A percentile compares a stretch with the other conserved stretches of the same genome.
phyloP scores from a whole-genome alignment of 30 jellyfish, hydroid and myxozoan species.

The Hydractinia symbiolongicarpus region DNA sequence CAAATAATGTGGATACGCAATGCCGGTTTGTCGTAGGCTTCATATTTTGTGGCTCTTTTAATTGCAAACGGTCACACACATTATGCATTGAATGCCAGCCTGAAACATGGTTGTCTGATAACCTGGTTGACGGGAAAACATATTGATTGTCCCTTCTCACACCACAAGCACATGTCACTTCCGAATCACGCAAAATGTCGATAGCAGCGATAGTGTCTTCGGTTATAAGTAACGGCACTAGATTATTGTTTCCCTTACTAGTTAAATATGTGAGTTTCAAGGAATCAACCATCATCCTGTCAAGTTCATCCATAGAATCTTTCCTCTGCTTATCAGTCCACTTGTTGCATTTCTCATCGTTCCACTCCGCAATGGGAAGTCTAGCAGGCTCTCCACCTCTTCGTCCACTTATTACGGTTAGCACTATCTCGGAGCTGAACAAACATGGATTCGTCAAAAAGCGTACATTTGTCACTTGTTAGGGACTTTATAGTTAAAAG shows the following conservation, averaged over 20 bases:
- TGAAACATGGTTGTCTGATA: slow-evolving; percentile 16
- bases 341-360: slow-evolving; percentile 13
- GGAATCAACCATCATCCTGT: slow-evolving; percentile 11
- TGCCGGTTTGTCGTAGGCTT: slow-evolving; percentile 32
- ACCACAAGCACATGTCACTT: neutral
- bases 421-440: slow-evolving; percentile 23
- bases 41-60: slow-evolving; percentile 22
- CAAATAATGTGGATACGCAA: slow-evolving; percentile 4
- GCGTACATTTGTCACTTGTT: neutral
- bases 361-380: slow-evolving; percentile 16
- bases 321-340: slow-evolving; percentile 31
- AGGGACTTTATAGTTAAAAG: neutral
- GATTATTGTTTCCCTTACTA: slow-evolving; percentile 24
- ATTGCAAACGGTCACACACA: neutral
- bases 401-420: slow-evolving; percentile 16
- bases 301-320: slow-evolving; percentile 14
- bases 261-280: slow-evolving; percentile 12
- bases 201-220: slow-evolving; percentile 9
- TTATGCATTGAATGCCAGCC: slow-evolving; percentile 35
- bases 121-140: slow-evolving; percentile 18
- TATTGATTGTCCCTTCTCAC: slow-evolving; percentile 5
- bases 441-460: slow-evolving; percentile 15
- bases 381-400: slow-evolving; percentile 38
- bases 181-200: slow-evolving; percentile 12
- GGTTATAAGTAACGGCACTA: slow-evolving; percentile 26